Conservation (phyloP, 2,888 invertebrate genomes). For the Idaea dimidiata region DNA sequence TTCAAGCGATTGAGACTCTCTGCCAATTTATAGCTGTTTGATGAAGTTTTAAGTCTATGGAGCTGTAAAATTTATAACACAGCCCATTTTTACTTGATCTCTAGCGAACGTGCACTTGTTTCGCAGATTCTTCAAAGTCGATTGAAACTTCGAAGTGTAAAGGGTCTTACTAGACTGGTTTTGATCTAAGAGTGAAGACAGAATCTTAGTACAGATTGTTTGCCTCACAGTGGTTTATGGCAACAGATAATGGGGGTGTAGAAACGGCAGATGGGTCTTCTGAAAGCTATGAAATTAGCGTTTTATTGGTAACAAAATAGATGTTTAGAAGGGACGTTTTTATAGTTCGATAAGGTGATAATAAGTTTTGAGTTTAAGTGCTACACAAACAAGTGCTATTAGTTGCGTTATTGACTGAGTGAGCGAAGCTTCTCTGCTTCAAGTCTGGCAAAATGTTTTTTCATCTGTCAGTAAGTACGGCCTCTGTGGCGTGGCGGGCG, state of each 20-base stretch:
- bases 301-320: slow-evolving; percentile 13
- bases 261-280: slow-evolving; percentile 64
- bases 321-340: background rate
- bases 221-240: slow-evolving; percentile 67
- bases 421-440: too few relatives aligned
- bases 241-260: slow-evolving; percentile 64
- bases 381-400: background rate
- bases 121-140: slow-evolving; percentile 6
- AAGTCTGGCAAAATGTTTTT: too few relatives aligned
- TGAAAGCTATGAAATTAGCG: slow-evolving; percentile 41
- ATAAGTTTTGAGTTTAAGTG: slow-evolving; percentile 1
- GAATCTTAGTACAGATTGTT: slow-evolving; percentile 61
- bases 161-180: slow-evolving; percentile 42
- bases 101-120: slow-evolving; percentile 10
- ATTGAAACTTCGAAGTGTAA: slow-evolving; percentile 20
- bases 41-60: slow-evolving; percentile 62
- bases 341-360: slow-evolving; percentile 2
- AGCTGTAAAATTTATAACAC: slow-evolving; percentile 53
- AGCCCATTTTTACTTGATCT: slow-evolving; percentile 39
- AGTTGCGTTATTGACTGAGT: background rate
- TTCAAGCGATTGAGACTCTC: slow-evolving; percentile 37
- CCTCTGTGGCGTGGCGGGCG: too few relatives aligned
- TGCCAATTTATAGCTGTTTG: slow-evolving; percentile 63
- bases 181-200: slow-evolving; percentile 55
- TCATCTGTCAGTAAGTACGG: too few relatives aligned